A percentile compares a stretch with the other conserved stretches of the same genome.
phyloP scores from a whole-genome alignment of 2,113 vertebrate genomes.

The Dunckerocampus dactyliophorus region DNA sequence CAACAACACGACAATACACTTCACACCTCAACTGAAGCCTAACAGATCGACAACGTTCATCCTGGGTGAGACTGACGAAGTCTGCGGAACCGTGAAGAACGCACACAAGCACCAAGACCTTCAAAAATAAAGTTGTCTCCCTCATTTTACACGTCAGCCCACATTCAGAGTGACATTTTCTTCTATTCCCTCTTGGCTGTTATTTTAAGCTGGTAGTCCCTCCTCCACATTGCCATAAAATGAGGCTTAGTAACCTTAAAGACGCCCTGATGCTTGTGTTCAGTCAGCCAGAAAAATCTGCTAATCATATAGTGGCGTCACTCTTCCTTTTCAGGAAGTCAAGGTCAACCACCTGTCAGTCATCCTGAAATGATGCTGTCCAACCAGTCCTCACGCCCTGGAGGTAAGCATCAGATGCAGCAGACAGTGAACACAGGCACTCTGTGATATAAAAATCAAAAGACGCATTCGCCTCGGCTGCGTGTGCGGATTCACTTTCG shows the following conservation, averaged over 20 bases:
- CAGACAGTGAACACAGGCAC: constrained; percentile 15
- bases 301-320: not conserved
- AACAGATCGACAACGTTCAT: constrained; percentile 31
- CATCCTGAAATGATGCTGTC: constrained; percentile 26
- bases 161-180: constrained; percentile 24
- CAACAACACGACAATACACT: constrained; percentile 26
- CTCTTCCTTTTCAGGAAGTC: constrained; percentile 4
- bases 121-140: not conserved
- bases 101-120: no score
- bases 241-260: no score
- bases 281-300: no score
- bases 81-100: constrained; percentile 11
- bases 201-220: constrained; percentile 55
- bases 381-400: not conserved
- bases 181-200: constrained; percentile 16
- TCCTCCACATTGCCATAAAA: constrained; percentile 26
- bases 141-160: not conserved
- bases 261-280: no score
- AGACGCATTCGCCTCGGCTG: not conserved
- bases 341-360: constrained; percentile 30
- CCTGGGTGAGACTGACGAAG: constrained; percentile 21
- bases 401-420: constrained; percentile 6
- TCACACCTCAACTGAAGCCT: constrained; percentile 40
- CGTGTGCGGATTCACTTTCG: not conserved
- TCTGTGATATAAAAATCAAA: constrained; percentile 7